Base-by-base conservation (phyloP, 2,888 invertebrate species). In the Siphonodentalium dalli region DNA sequence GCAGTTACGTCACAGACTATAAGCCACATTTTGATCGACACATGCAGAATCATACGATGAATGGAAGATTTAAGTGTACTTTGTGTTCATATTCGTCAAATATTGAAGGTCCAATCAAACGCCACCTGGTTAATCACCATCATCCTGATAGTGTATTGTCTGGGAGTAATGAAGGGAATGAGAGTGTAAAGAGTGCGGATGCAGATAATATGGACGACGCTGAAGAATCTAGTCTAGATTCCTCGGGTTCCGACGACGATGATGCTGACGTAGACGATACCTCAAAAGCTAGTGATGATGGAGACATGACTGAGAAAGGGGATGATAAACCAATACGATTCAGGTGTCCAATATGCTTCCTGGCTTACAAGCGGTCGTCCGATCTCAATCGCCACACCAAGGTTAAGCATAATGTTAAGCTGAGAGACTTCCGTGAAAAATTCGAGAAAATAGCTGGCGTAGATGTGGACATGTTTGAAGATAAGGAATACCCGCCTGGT, bases 21-120 rank as follows among this genome's bases (percentile, higher is more conserved):
- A 84, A 84, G 81, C 93, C 93, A 90, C 95, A 95, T 83, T 85
- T 93, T 82, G 95, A 95, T 79, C 87, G 95, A 7, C 96, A 96
- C 80, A 90, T 91, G 86, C 61, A 57, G 26, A 71, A 68, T 41
- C 78, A 78, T 52, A 47, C 51, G n/a, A 46, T 38, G n/a, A 52
- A 57, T 40, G 54, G 56, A 6, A 38, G 56, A 1, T 64, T 54
- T 39, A 74, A 69, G 33, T 80, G 79, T 48, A 56, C 62, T 20
- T 50, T 72, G 29, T 80, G 80, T 50, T 69, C 59, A 4, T 80
- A 75, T 54, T 70, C 77, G 8, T 68, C 75, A 28, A 68, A 69
- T 4, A 72, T 66, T 40, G 75, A 74, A 34, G 72, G 68, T 39
- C 77, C 72, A 38, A 64, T 78, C 21, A 71, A 68, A 49, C 64